Percentiles rank a stretch among this genome's conserved stretches.
These are phyloP conservation scores for Holothuria scabra DNA, from an alignment of 53 echinoderm and acorn worm genomes.

Conservation along the genomic window DNA sequence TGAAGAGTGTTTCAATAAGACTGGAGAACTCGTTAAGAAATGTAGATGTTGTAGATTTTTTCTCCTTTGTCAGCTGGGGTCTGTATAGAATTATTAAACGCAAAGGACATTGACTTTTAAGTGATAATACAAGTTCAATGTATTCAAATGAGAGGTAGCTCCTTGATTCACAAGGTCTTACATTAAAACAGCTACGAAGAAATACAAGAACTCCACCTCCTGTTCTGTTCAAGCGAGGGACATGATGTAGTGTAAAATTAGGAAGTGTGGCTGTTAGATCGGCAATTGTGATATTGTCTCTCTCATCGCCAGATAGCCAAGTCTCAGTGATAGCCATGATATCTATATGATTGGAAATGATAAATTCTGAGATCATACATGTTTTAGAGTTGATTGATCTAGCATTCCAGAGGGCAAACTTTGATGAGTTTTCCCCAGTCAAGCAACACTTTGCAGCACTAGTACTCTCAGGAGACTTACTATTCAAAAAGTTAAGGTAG, in stretches of 20 bases:
- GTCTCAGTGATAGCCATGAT: no score
- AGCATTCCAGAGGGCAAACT: constrained; percentile 61
- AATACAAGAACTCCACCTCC: no score
- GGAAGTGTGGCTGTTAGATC: no score
- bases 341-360: no score
- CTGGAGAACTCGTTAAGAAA: constrained; percentile 58
- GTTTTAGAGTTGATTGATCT: constrained; percentile 51
- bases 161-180: constrained; percentile 7
- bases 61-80: constrained; percentile 16
- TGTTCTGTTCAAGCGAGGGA: no score
- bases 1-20: constrained; percentile 43
- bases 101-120: background rate
- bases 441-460: background rate
- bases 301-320: no score
- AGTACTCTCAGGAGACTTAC: constrained; percentile 4
- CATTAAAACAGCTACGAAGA: constrained; percentile 22
- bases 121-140: constrained; percentile 36
- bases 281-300: no score
- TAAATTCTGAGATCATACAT: no score
- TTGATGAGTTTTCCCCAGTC: background rate
- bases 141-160: constrained; percentile 43
- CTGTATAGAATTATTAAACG: constrained; percentile 35
- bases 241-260: no score
- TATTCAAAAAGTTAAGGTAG: no score
- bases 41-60: constrained; percentile 24